Evolutionary conservation across 2,797 vertebrate species (phyloP).

Genomic region (Pterois miles): DNA sequence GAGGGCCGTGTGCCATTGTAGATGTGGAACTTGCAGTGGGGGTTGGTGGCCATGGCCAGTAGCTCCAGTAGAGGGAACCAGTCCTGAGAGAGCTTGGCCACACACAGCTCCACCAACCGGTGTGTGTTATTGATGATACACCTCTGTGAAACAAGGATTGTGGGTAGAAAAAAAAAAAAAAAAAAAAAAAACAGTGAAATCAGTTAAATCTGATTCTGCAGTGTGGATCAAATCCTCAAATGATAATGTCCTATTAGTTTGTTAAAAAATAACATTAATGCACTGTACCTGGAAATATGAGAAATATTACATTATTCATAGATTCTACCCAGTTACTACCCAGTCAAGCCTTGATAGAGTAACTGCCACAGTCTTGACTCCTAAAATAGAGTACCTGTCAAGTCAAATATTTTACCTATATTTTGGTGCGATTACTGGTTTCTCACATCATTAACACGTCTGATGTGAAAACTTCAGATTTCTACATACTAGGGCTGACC

Average conservation of each 20-base stretch:
- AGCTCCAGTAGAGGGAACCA: constrained; percentile 99
- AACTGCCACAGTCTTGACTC: neutral
- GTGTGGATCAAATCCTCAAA: neutral
- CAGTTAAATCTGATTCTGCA: neutral
- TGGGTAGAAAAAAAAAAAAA: neutral
- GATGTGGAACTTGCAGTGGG: constrained; percentile 99
- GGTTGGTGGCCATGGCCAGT: constrained; percentile 99
- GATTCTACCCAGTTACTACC: neutral
- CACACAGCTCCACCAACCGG: constrained; percentile 98
- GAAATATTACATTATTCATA: constrained; percentile 30
- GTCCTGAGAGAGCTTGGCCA: constrained; percentile 99
- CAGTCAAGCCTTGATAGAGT: neutral
- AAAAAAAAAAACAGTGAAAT: neutral
- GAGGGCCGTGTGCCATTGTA: constrained; percentile 99
- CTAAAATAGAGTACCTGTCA: constrained; percentile 4
- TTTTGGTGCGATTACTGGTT: neutral
- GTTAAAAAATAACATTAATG: constrained; percentile 9
- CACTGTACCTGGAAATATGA: constrained; percentile 20
- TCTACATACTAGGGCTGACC: too few species aligned
- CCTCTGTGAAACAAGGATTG: constrained; percentile 82
- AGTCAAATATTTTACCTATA: neutral
- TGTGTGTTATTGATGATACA: constrained; percentile 99
- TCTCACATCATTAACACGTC: neutral
- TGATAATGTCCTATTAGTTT: neutral
- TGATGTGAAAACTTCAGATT: neutral